Conservation (phyloP, 64 coral and sea anemone species). For the Platygyra sinensis region DNA sequence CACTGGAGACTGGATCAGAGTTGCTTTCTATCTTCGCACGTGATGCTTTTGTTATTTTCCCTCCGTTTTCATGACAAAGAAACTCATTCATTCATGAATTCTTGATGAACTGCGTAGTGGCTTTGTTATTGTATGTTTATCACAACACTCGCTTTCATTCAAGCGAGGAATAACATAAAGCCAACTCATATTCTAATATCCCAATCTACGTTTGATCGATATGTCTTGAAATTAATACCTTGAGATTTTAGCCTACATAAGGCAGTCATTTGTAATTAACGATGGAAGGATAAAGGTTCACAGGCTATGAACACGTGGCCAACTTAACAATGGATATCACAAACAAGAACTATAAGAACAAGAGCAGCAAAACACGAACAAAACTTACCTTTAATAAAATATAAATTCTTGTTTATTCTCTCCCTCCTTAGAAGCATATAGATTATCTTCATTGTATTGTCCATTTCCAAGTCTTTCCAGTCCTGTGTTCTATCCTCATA, state of each 20-base stretch:
- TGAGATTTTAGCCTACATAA: not conserved
- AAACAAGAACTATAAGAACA: not conserved
- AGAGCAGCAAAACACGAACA: not conserved
- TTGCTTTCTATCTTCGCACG: no score
- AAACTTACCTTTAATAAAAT: constrained; percentile 86
- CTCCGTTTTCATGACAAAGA: constrained; percentile 55
- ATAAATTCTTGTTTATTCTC: constrained; percentile 64
- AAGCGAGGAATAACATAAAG: not conserved
- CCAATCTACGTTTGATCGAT: not conserved
- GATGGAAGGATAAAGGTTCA: not conserved
- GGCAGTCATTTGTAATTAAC: not conserved
- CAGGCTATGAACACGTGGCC: constrained; percentile 30
- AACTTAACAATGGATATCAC: constrained; percentile 51
- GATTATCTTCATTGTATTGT: constrained; percentile 84
- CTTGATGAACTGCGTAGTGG: constrained; percentile 6
- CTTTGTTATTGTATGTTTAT: constrained; percentile 26
- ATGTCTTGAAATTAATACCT: not conserved
- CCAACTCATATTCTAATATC: not conserved
- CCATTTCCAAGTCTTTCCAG: constrained; percentile 75
- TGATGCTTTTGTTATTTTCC: constrained; percentile 44
- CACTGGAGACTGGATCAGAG: no score
- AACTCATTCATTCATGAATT: constrained; percentile 49
- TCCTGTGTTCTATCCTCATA: constrained; percentile 84
- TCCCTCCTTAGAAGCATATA: constrained; percentile 67
- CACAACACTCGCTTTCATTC: constrained; percentile 32